Evolutionary conservation across 2,888 invertebrate genomes (phyloP).

Genomic region (Argyresthia albistria): DNA sequence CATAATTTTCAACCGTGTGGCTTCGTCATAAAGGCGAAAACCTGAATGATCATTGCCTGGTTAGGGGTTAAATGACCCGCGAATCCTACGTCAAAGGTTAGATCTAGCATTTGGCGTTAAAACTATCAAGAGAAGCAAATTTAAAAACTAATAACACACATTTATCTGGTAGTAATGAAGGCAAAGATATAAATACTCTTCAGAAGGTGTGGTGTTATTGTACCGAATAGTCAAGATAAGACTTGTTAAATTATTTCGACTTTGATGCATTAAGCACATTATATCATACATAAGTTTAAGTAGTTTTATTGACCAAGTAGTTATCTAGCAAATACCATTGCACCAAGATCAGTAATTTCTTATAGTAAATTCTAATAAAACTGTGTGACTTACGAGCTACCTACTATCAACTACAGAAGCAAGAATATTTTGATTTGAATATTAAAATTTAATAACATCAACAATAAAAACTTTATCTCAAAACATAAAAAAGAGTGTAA

Average conservation of each 20-base stretch:
- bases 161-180: neutral
- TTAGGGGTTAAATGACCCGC: neutral
- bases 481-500: slow-evolving; percentile 11
- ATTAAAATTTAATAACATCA: slow-evolving; percentile 19
- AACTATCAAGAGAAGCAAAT: slow-evolving; percentile 23
- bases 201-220: too few relatives aligned
- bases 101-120: slow-evolving; percentile 46
- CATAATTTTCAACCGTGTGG: too few relatives aligned
- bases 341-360: too few relatives aligned
- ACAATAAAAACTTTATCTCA: slow-evolving; percentile 15
- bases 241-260: too few relatives aligned
- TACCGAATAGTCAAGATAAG: too few relatives aligned
- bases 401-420: neutral
- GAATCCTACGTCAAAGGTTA: slow-evolving; percentile 8
- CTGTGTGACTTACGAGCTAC: neutral
- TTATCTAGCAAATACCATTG: too few relatives aligned
- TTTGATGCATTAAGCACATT: too few relatives aligned
- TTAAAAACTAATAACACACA: slow-evolving; percentile 17
- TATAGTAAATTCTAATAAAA: neutral
- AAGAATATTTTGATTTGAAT: slow-evolving; percentile 11
- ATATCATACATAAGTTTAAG: too few relatives aligned
- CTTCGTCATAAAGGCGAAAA: too few relatives aligned
- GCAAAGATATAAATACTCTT: too few relatives aligned
- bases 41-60: too few relatives aligned
- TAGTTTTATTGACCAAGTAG: too few relatives aligned